Conservation (phyloP, 2,797 vertebrate genomes). For the Arctocebus calabarensis region DNA sequence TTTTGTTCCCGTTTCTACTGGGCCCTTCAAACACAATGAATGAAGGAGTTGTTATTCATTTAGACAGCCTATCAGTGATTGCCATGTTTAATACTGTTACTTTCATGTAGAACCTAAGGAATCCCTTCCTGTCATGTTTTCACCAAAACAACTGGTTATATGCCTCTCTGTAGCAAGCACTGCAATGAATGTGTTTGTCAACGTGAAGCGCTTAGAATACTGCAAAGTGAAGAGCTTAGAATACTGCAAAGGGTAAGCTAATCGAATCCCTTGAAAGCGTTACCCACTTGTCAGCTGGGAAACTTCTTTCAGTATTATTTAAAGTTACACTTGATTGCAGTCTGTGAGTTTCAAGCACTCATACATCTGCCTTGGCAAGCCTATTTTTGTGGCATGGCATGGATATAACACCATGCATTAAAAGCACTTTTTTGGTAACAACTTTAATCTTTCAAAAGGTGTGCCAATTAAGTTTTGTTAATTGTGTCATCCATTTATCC, state of each 20-base stretch:
- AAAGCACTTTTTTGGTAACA: slow-evolving; percentile 93
- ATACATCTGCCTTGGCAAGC: slow-evolving; percentile 91
- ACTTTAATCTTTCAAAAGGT: slow-evolving; percentile 87
- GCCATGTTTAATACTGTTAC: slow-evolving; percentile 90
- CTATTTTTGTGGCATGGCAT: slow-evolving; percentile 90
- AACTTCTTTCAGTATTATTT: slow-evolving; percentile 90
- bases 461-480: slow-evolving; percentile 91
- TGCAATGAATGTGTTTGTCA: slow-evolving; percentile 78
- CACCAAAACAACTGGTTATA: too few species aligned
- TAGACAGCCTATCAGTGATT: slow-evolving; percentile 87
- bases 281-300: slow-evolving; percentile 89
- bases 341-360: slow-evolving; percentile 93
- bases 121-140: slow-evolving; percentile 84
- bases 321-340: slow-evolving; percentile 91
- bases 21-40: slow-evolving; percentile 52
- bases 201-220: slow-evolving; percentile 89
- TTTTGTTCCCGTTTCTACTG: slow-evolving; percentile 72
- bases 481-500: slow-evolving; percentile 89
- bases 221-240: slow-evolving; percentile 89
- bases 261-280: slow-evolving; percentile 90
- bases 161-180: too few species aligned
- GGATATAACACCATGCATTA: slow-evolving; percentile 92
- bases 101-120: slow-evolving; percentile 89
- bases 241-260: slow-evolving; percentile 88
- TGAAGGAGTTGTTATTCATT: slow-evolving; percentile 82